phyloP scores from a whole-genome alignment of 1,140 invertebrate species.

The Euschistus heros region DNA sequence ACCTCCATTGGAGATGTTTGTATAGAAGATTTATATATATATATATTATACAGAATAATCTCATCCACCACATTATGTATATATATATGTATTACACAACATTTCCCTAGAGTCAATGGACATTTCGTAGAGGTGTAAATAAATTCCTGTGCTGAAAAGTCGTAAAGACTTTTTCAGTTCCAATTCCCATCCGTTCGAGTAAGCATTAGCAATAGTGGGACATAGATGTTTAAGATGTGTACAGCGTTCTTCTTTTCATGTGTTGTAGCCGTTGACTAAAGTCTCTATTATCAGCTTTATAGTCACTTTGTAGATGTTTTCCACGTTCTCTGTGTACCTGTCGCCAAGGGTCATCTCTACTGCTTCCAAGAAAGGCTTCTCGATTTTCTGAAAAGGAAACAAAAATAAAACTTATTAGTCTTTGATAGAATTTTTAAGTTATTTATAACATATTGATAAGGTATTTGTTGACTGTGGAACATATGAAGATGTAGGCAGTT shows the following conservation, averaged over 20 bases:
- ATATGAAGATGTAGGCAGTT: no score
- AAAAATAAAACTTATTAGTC: background rate
- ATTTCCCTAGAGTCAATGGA: no score
- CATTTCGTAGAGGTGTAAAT: no score
- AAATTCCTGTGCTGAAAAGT: no score
- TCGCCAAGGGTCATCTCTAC: constrained; percentile 75
- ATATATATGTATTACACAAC: no score
- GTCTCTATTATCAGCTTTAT: constrained; percentile 86
- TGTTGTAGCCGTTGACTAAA: constrained; percentile 59
- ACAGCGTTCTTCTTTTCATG: constrained; percentile 1
- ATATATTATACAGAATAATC: background rate
- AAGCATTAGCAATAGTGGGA: background rate
- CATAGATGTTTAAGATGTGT: background rate
- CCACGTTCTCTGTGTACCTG: constrained; percentile 82
- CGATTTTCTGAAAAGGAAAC: constrained; percentile 65
- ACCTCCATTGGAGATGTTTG: background rate
- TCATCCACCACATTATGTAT: no score
- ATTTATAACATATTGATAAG: no score
- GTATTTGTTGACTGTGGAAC: no score
- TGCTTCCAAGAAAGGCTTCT: constrained; percentile 75
- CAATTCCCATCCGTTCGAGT: no score
- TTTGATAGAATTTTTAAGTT: background rate
- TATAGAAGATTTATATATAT: background rate
- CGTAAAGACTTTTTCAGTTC: no score
- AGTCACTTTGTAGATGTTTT: constrained; percentile 80